Percentiles rank a stretch among this genome's conserved stretches.
Conservation (phyloP, 2,113 vertebrate species). For the Silurus meridionalis region DNA sequence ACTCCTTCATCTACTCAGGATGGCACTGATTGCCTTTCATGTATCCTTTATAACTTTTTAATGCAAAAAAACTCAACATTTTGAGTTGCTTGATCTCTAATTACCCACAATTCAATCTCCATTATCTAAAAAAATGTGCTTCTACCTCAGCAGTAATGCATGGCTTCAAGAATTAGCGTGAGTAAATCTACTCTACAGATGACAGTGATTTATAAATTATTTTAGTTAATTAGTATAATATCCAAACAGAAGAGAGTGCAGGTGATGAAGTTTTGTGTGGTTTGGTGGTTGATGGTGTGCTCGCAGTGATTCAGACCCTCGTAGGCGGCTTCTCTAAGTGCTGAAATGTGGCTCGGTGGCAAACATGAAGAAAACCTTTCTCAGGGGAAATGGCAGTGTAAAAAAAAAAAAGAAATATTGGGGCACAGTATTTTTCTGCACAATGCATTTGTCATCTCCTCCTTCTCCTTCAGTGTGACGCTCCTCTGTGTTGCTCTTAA, state of each 20-base stretch:
- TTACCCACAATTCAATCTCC: background rate
- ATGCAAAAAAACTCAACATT: background rate
- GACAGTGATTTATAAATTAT: background rate
- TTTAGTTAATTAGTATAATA: background rate
- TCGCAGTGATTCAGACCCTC: constrained; percentile 15
- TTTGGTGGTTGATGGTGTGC: background rate
- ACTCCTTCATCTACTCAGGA: background rate
- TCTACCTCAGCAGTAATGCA: background rate
- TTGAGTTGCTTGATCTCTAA: background rate
- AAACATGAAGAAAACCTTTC: constrained; percentile 13
- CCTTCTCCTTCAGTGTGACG: background rate
- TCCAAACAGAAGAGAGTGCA: constrained; percentile 2
- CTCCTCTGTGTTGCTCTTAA: background rate
- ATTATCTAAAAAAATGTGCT: background rate
- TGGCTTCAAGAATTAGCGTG: background rate
- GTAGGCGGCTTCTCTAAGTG: background rate
- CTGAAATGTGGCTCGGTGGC: constrained; percentile 10
- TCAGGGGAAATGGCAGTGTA: background rate
- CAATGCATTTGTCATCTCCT: constrained; percentile 7
- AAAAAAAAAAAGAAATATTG: background rate
- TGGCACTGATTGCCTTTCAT: background rate
- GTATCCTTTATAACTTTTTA: background rate
- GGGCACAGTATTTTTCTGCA: background rate
- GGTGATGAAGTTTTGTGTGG: constrained; percentile 10
- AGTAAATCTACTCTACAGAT: background rate